Conservation (phyloP, 2,888 invertebrate species). For the Trissoscelio sp. region DNA sequence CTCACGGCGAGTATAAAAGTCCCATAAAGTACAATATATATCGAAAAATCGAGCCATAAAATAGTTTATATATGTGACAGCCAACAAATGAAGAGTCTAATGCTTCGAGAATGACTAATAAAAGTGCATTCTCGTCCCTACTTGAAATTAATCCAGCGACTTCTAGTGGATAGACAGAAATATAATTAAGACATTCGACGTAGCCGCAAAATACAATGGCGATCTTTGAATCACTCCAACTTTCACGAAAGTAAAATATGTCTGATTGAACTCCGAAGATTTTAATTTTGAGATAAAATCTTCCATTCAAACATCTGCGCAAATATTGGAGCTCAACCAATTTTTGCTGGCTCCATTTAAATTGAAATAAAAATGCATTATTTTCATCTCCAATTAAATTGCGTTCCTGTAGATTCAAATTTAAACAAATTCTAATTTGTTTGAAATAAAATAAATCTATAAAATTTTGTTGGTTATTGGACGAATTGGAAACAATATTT, state of each 20-base stretch:
- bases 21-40: slow-evolving; percentile 41
- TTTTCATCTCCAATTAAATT: slow-evolving; percentile 16
- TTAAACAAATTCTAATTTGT: slow-evolving; percentile 23
- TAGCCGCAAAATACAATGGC: no score
- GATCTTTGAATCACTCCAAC: no score
- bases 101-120: slow-evolving; percentile 19
- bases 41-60: slow-evolving; percentile 44
- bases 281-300: slow-evolving; percentile 18
- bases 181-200: slow-evolving; percentile 18
- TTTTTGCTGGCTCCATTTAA: neutral
- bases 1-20: slow-evolving; percentile 23
- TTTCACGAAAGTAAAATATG: neutral
- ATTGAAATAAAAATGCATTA: slow-evolving; percentile 8
- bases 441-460: slow-evolving; percentile 1
- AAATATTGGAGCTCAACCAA: slow-evolving; percentile 28
- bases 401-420: neutral
- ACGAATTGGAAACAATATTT: no score
- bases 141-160: no score
- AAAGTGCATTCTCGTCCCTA: neutral
- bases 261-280: neutral
- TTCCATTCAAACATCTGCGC: neutral
- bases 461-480: neutral
- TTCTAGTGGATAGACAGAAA: neutral
- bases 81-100: slow-evolving; percentile 15
- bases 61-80: slow-evolving; percentile 9